Evolutionary conservation across 2,113 vertebrate species (phyloP).

Genomic region (Phyllopteryx taeniolatus): DNA sequence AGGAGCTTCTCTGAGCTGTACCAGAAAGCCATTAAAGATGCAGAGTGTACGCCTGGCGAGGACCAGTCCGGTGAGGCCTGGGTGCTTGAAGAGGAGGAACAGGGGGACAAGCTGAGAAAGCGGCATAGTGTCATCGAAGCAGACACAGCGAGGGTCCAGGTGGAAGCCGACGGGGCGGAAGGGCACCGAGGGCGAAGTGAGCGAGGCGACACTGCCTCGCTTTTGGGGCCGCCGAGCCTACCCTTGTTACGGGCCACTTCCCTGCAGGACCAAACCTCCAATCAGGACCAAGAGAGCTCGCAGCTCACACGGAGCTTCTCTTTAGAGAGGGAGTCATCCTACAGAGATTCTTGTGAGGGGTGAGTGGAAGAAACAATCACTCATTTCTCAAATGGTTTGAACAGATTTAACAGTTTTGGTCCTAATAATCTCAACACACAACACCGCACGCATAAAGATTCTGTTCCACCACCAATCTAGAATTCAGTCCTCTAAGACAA

Average conservation of each 20-base stretch:
- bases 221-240: slow-evolving; percentile 59
- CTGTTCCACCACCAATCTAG: too few species aligned
- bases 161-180: slow-evolving; percentile 23
- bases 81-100: slow-evolving; percentile 65
- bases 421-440: too few species aligned
- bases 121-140: slow-evolving; percentile 18
- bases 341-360: slow-evolving; percentile 56
- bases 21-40: slow-evolving; percentile 83
- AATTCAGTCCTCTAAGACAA: too few species aligned
- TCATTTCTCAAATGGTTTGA: too few species aligned
- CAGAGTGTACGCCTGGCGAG: slow-evolving; percentile 75
- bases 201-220: slow-evolving; percentile 8
- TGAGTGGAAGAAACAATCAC: slow-evolving; percentile 29
- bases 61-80: slow-evolving; percentile 72
- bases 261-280: slow-evolving; percentile 71
- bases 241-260: slow-evolving; percentile 74
- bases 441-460: too few species aligned
- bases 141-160: slow-evolving; percentile 25
- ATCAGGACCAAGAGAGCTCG: slow-evolving; percentile 45
- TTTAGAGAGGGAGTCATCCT: slow-evolving; percentile 62
- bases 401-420: too few species aligned
- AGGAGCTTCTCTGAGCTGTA: slow-evolving; percentile 91
- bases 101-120: slow-evolving; percentile 35
- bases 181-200: slow-evolving; percentile 34
- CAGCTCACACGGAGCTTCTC: slow-evolving; percentile 70